Base-by-base conservation (phyloP, 2,888 invertebrate genomes). In the Erynnis tages region DNA sequence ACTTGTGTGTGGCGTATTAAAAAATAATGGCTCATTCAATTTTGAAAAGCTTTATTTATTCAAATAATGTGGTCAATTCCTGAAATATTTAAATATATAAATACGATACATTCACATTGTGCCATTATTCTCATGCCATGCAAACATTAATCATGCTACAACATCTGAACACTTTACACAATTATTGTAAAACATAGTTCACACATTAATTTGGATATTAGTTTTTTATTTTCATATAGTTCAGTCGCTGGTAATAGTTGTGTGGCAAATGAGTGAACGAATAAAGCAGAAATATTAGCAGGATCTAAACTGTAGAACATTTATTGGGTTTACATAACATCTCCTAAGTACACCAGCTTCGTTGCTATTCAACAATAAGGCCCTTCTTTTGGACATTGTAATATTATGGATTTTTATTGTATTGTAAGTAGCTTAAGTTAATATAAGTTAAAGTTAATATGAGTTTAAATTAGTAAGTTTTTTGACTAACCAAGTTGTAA, bases 71-170 rank as follows among this genome's bases (percentile, higher is more conserved):
- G n/a, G n/a, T n/a, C n/a, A n/a, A n/a, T n/a, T n/a, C n/a, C 41
- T 10, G 44, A 53, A 40, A 6, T 11, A 19, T 25, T 30, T 23
- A 32, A 34, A 11, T 25, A 50, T 8, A 56, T 53, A 7, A 29
- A 21, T 46, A 56, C n/a, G 59, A 73, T 77, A 81, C 76, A 82
- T 79, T 71, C 73, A 81, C 82, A 80, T 82, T 82, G 83, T 82
- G 84, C 76, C 77, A 71, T 38, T 49, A 41, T 38, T 57, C n/a
- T 56, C 80, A 82, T 80, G 79, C 82, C 71, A 47, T 59, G 56
- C 50, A 54, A 55, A 54, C 16, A 56, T 53, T 46, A 35, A 43
- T 37, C 63, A 62, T 59, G 62, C 62, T 21, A 10, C 30, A 21
- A 19, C 13, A 30, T 17, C 4, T 29, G 29, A 40, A 23, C 21